Conservation (phyloP, 1,140 invertebrate genomes). For the Nixonia krombeini region DNA sequence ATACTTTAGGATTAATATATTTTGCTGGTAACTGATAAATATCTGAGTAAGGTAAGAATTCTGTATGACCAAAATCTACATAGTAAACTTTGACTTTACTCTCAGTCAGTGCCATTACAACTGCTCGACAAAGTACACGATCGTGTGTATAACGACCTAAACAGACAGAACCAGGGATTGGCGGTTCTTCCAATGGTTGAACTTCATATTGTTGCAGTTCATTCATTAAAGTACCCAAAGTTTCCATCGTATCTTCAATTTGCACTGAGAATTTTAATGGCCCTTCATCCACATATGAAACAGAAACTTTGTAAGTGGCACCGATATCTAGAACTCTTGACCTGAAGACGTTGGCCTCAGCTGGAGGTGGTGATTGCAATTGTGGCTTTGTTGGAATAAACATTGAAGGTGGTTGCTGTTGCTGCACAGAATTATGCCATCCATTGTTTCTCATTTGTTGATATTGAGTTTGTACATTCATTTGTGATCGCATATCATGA, state of each 20-base stretch:
- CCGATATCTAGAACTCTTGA: constrained; percentile 74
- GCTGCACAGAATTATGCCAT: constrained; percentile 58
- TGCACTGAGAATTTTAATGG: constrained; percentile 82
- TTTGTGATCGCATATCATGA: too few relatives aligned
- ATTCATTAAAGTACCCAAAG: constrained; percentile 77
- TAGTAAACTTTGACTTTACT: constrained; percentile 77
- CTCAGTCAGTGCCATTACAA: constrained; percentile 78
- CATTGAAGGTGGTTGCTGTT: constrained; percentile 15
- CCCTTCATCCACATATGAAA: constrained; percentile 83
- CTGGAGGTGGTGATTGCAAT: background rate
- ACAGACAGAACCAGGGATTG: constrained; percentile 80
- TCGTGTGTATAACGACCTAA: constrained; percentile 76
- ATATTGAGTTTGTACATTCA: too few relatives aligned
- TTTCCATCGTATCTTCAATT: constrained; percentile 72
- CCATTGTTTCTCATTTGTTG: too few relatives aligned
- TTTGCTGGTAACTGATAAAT: constrained; percentile 81
- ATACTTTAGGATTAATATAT: constrained; percentile 76
- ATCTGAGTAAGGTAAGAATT: constrained; percentile 77
- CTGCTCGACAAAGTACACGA: constrained; percentile 78
- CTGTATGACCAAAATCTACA: constrained; percentile 84
- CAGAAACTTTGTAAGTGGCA: constrained; percentile 76
- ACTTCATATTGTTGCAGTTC: constrained; percentile 74
- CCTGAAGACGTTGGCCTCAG: constrained; percentile 73
- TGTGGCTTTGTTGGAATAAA: constrained; percentile 15
- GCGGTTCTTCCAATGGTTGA: constrained; percentile 74